Evolutionary conservation across 2,797 vertebrate genomes (phyloP).

Genomic region (Pseudochaenichthys georgianus): DNA sequence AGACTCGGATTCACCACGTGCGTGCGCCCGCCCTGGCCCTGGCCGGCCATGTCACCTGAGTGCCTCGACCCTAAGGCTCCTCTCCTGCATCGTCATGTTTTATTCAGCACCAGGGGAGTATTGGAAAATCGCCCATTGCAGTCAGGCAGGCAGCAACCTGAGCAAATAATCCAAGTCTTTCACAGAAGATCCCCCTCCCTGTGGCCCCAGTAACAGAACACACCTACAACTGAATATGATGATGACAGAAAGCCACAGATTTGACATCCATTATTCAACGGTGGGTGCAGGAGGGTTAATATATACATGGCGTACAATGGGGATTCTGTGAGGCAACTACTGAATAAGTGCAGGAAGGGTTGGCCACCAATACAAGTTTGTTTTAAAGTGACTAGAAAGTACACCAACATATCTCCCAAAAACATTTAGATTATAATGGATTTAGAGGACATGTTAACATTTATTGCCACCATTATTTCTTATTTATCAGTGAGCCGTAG

Average conservation of each 20-base stretch:
- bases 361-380: slow-evolving; percentile 8
- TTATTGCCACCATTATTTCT: neutral
- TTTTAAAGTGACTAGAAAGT: neutral
- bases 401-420: neutral
- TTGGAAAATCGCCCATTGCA: slow-evolving; percentile 87
- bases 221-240: slow-evolving; percentile 53
- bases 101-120: slow-evolving; percentile 86
- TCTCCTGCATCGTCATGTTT: slow-evolving; percentile 88
- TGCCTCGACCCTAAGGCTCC: slow-evolving; percentile 73
- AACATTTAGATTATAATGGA: neutral
- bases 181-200: slow-evolving; percentile 22
- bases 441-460: neutral
- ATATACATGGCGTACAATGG: slow-evolving; percentile 76
- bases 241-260: slow-evolving; percentile 82
- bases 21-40: slow-evolving; percentile 59
- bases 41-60: slow-evolving; percentile 80
- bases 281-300: slow-evolving; percentile 71
- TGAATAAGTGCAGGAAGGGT: slow-evolving; percentile 4
- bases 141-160: slow-evolving; percentile 62
- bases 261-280: slow-evolving; percentile 86
- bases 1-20: slow-evolving; percentile 62
- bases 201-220: slow-evolving; percentile 35
- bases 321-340: slow-evolving; percentile 50
- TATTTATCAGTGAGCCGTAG: neutral
- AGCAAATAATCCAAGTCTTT: slow-evolving; percentile 58